Conservation (phyloP, 2,113 vertebrate genomes). For the Genyomyrus donnyi region DNA sequence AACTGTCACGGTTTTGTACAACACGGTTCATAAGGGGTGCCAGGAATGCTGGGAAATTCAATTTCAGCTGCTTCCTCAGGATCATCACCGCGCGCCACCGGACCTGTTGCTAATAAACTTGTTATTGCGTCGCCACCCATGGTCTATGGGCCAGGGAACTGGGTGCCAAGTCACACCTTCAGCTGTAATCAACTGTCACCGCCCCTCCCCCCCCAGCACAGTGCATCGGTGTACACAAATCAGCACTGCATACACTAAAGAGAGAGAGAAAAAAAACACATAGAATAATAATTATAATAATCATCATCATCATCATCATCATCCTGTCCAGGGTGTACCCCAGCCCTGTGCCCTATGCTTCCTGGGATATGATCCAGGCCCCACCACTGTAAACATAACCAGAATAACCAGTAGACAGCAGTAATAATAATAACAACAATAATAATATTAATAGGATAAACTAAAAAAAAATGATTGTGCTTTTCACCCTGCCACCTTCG, state of each 20-base stretch:
- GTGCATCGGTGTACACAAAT: constrained; percentile 40
- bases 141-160: constrained; percentile 38
- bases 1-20: not conserved
- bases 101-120: constrained; percentile 45
- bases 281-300: not conserved
- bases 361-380: not conserved
- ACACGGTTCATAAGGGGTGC: not conserved
- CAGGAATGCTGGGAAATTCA: constrained; percentile 16
- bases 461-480: constrained; percentile 36
- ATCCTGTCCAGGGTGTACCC: not conserved
- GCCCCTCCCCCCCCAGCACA: constrained; percentile 44
- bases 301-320: not conserved
- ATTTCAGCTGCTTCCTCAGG: constrained; percentile 29
- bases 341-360: not conserved
- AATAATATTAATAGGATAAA: not conserved
- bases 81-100: constrained; percentile 34
- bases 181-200: not conserved
- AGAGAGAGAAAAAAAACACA: constrained; percentile 12
- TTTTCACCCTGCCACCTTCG: constrained; percentile 32
- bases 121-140: constrained; percentile 39
- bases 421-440: not conserved
- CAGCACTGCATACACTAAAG: constrained; percentile 22
- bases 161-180: constrained; percentile 38
- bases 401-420: not conserved
- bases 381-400: not conserved